phyloP scores from a whole-genome alignment of 2,797 vertebrate genomes.

The Syngnathus rostellatus region DNA sequence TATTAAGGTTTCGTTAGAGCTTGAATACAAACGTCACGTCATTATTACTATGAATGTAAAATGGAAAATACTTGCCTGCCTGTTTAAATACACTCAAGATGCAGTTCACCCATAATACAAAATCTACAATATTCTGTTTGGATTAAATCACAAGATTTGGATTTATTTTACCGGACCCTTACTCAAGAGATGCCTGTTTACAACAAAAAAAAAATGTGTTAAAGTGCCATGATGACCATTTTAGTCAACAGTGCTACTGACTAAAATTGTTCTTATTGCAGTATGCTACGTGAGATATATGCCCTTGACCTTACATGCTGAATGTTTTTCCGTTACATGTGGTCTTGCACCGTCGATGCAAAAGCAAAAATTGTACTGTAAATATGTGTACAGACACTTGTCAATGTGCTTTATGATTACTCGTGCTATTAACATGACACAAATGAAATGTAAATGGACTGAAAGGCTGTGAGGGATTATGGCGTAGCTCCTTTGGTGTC shows the following conservation, averaged over 20 bases:
- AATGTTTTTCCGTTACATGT: slow-evolving; percentile 41
- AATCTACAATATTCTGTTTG: neutral
- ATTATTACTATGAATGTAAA: slow-evolving; percentile 16
- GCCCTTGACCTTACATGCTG: slow-evolving; percentile 48
- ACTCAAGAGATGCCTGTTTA: slow-evolving; percentile 38
- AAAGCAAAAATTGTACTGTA: slow-evolving; percentile 38
- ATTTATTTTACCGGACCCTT: neutral
- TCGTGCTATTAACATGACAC: slow-evolving; percentile 15
- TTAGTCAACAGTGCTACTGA: slow-evolving; percentile 31
- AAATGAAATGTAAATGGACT: slow-evolving; percentile 29
- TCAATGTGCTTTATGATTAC: slow-evolving; percentile 30
- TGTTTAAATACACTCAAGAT: slow-evolving; percentile 1
- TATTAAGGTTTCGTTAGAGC: slow-evolving; percentile 44
- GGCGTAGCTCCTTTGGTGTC: slow-evolving; percentile 22
- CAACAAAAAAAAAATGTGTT: slow-evolving; percentile 30
- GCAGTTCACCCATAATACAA: slow-evolving; percentile 1
- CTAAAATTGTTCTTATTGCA: slow-evolving; percentile 34
- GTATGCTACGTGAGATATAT: slow-evolving; percentile 43
- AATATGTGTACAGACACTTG: slow-evolving; percentile 42
- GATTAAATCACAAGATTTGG: neutral
- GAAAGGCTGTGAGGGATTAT: slow-evolving; percentile 29
- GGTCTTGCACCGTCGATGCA: slow-evolving; percentile 43
- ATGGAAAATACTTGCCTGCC: slow-evolving; percentile 11
- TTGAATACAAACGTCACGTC: slow-evolving; percentile 30
- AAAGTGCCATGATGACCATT: slow-evolving; percentile 60